Percentiles rank a stretch among this genome's conserved stretches.
Evolutionary conservation across 2,797 vertebrate species (phyloP).

Genomic region (Pterois miles): DNA sequence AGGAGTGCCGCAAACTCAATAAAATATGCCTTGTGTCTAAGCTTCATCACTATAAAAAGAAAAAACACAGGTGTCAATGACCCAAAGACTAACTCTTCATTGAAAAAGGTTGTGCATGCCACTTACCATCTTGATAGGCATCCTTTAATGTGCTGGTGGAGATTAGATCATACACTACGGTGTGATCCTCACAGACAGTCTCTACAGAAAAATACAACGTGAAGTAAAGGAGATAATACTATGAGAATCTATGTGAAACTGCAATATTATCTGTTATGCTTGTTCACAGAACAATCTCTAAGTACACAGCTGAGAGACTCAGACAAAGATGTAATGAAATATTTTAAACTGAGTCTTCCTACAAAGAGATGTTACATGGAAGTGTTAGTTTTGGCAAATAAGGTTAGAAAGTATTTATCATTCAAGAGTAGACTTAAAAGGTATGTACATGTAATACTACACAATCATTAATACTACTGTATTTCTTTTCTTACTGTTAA

Average conservation of each 20-base stretch:
- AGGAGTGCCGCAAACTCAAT: conserved; percentile 88
- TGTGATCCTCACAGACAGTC: conserved; percentile 73
- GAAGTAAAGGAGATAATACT: background rate
- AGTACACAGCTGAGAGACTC: background rate
- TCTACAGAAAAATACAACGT: conserved; percentile 26
- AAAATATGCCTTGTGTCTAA: conserved; percentile 85
- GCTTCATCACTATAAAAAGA: conserved; percentile 87
- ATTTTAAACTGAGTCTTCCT: background rate
- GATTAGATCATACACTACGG: conserved; percentile 84
- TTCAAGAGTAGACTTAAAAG: background rate
- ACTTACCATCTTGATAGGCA: conserved; percentile 83
- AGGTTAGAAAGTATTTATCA: background rate
- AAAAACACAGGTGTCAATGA: conserved; percentile 28
- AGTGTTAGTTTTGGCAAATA: background rate
- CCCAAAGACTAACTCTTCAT: background rate
- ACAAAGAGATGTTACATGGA: background rate
- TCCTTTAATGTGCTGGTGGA: conserved; percentile 76
- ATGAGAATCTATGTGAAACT: background rate
- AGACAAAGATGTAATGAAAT: background rate
- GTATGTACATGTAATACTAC: background rate
- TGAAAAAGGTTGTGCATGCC: background rate
- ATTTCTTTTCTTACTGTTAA: background rate
- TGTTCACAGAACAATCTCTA: background rate
- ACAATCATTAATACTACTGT: background rate
- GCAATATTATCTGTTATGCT: background rate